phyloP scores from a whole-genome alignment of 23 tunicate species.

The Ciona savignyi region DNA sequence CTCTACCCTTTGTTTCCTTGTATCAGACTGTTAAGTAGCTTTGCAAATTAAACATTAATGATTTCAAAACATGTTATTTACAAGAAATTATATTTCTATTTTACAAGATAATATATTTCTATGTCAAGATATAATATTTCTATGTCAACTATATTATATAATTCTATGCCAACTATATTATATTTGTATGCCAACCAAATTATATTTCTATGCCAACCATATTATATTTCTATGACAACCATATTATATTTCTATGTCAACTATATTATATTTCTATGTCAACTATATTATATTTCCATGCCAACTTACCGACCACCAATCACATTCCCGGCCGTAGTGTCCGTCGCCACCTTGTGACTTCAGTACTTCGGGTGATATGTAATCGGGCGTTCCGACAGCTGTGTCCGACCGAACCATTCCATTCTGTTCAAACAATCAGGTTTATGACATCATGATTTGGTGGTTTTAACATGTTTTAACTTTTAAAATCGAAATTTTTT shows the following conservation, averaged over 20 bases:
- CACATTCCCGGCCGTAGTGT: conserved; percentile 89
- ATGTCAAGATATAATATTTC: neutral
- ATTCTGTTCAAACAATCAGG: conserved; percentile 23
- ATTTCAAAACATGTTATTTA: too few relatives aligned
- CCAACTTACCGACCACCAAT: conserved; percentile 95
- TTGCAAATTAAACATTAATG: too few relatives aligned
- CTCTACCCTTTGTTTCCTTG: too few relatives aligned
- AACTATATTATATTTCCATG: neutral
- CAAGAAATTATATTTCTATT: too few relatives aligned
- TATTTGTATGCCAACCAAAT: neutral
- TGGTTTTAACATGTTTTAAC: too few relatives aligned
- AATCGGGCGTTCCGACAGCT: conserved; percentile 98
- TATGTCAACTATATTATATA: too few relatives aligned
- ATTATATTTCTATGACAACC: too few relatives aligned
- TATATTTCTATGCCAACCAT: conserved; percentile 15
- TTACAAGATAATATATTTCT: neutral
- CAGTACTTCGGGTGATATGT: conserved; percentile 96
- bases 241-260: neutral
- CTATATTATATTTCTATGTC: neutral
- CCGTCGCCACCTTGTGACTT: conserved; percentile 95
- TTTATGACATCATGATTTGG: neutral
- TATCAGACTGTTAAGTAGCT: too few relatives aligned
- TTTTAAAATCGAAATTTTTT: too few relatives aligned
- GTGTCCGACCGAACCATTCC: conserved; percentile 93
- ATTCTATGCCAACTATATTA: conserved; percentile 21